Conservation (phyloP, 2,113 vertebrate species). For the Butorides virescens region DNA sequence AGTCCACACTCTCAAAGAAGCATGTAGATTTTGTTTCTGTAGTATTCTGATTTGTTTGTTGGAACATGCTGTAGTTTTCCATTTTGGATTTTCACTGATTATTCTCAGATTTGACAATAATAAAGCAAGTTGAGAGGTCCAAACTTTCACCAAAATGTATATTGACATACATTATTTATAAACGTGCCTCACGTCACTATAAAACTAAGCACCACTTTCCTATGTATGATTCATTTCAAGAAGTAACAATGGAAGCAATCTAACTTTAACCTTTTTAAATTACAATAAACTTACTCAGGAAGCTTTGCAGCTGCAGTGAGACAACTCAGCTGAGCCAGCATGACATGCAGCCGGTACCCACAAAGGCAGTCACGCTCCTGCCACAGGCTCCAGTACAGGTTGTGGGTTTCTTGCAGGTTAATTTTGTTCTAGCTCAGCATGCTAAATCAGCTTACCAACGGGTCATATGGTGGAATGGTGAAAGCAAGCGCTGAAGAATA, state of each 20-base stretch:
- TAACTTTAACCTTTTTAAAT: not conserved
- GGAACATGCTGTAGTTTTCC: not conserved
- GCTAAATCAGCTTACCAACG: not conserved
- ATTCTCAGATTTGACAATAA: not conserved
- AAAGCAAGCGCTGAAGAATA: not conserved
- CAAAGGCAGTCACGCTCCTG: not conserved
- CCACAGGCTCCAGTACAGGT: not conserved
- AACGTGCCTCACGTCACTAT: not conserved
- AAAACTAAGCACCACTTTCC: not conserved
- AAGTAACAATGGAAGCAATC: not conserved
- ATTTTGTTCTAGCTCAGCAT: not conserved
- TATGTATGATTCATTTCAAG: not conserved
- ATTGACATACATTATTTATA: not conserved
- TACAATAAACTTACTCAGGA: not conserved
- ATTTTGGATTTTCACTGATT: not conserved
- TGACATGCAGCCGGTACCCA: not conserved
- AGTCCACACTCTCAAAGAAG: not conserved
- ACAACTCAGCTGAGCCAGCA: not conserved
- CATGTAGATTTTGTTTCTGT: not conserved
- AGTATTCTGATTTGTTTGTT: not conserved
- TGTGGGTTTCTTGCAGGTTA: not conserved
- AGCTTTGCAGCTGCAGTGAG: not conserved
- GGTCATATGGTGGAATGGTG: not conserved
- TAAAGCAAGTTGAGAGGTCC: not conserved
- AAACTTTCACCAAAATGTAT: not conserved